phyloP scores from a whole-genome alignment of 1,140 invertebrate species.

The Goniozus legneri region DNA sequence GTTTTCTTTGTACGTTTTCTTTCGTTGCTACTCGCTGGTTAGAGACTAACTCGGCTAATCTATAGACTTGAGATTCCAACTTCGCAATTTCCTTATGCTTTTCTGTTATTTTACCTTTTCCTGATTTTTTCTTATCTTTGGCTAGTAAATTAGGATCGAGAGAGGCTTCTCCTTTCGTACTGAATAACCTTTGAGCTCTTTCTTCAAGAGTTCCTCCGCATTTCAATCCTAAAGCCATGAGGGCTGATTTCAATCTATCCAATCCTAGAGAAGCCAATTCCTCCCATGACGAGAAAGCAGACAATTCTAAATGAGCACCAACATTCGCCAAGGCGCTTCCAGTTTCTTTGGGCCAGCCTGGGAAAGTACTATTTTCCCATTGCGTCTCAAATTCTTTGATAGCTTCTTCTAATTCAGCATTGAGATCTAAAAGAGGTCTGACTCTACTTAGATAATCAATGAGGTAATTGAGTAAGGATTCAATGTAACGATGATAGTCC shows the following conservation, averaged over 20 bases:
- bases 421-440: slow-evolving; percentile 87
- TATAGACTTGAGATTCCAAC: slow-evolving; percentile 87
- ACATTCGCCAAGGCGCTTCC: slow-evolving; percentile 87
- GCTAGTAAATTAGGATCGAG: slow-evolving; percentile 88
- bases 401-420: slow-evolving; percentile 73
- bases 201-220: slow-evolving; percentile 98
- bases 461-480: slow-evolving; percentile 83
- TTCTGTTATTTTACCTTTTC: slow-evolving; percentile 65
- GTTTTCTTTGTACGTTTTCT: slow-evolving; percentile 97
- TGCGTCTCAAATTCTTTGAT: slow-evolving; percentile 81
- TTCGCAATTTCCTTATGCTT: slow-evolving; percentile 79
- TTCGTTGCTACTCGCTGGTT: slow-evolving; percentile 86
- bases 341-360: slow-evolving; percentile 97
- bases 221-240: slow-evolving; percentile 96
- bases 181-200: slow-evolving; percentile 91
- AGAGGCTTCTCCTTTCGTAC: slow-evolving; percentile 90
- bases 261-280: slow-evolving; percentile 94
- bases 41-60: slow-evolving; percentile 76
- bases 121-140: slow-evolving; percentile 69
- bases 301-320: slow-evolving; percentile 94
- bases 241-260: slow-evolving; percentile 94
- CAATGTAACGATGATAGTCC: slow-evolving; percentile 88
- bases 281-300: slow-evolving; percentile 96
- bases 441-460: slow-evolving; percentile 81
- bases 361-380: slow-evolving; percentile 86